A percentile compares a stretch with the other conserved stretches of the same genome.
Evolutionary conservation across 2,888 invertebrate genomes (phyloP).

Genomic region (Lamproptera curius): DNA sequence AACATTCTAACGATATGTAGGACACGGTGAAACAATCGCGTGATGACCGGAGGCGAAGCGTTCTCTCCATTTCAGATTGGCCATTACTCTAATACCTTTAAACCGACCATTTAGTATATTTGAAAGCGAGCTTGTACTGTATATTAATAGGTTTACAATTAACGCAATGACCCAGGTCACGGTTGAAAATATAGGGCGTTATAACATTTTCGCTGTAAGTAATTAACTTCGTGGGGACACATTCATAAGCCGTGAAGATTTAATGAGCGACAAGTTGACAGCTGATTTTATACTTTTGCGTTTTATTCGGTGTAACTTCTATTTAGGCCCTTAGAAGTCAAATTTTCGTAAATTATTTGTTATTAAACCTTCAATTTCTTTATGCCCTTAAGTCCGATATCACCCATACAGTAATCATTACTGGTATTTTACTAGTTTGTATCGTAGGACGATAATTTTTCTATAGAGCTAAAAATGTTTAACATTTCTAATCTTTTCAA

Average conservation of each 20-base stretch:
- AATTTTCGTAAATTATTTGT: too few relatives aligned
- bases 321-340: too few relatives aligned
- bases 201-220: conserved; percentile 6
- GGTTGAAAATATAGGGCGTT: conserved; percentile 3
- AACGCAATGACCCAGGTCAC: conserved; percentile 15
- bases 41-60: conserved; percentile 42
- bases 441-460: too few relatives aligned
- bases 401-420: too few relatives aligned
- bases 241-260: neutral
- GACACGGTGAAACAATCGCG: conserved; percentile 42
- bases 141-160: conserved; percentile 14
- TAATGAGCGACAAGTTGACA: neutral
- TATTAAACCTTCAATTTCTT: too few relatives aligned
- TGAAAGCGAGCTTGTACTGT: neutral
- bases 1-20: conserved; percentile 37
- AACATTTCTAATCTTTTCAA: too few relatives aligned
- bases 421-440: too few relatives aligned
- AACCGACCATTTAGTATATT: conserved; percentile 14
- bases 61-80: conserved; percentile 31
- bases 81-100: conserved; percentile 33
- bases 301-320: too few relatives aligned
- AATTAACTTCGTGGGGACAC: conserved; percentile 20
- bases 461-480: too few relatives aligned
- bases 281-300: neutral
- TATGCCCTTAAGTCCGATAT: too few relatives aligned